Base-by-base conservation (phyloP, 2,113 vertebrate genomes). In the Calypte anna region DNA sequence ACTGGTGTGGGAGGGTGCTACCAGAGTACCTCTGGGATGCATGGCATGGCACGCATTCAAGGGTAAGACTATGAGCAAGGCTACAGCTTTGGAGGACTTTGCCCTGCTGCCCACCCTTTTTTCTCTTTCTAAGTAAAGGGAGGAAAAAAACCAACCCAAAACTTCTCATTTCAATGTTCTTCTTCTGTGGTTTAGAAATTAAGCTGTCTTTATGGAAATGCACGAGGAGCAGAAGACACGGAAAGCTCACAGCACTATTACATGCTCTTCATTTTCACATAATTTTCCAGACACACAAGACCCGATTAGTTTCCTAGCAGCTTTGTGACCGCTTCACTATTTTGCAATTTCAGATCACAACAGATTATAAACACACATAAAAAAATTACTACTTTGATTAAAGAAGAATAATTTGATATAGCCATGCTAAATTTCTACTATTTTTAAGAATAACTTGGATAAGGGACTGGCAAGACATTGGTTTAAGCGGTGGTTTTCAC, bases 11-110 rank as follows among this genome's bases (percentile, higher is more conserved):
- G 69, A 58, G n/a, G 57, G 1, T 7, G 12, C 22, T 54, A 48
- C 12, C 23, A 59, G n/a, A 61, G 1, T 12, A 77, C 21, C n/a
- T 58, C 53, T 69, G 74, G 57, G 18, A 86, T 0, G 2, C 16
- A 7, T 1, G 9, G 3, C 27, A 61, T 1, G 12, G 70, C 13
- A 43, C 0, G 5, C 24, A 3, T 38, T 82, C 30, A 53, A 12
- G 51, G 62, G 9, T 15, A 57, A 21, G 50, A 11, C 74, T 66
- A 31, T 4, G 17, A 76, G 10, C 28, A 53, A 63, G 50, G 23
- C 12, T 7, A 9, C 10, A 17, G 22, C 53, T 81, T 36, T n/a
- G 25, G 64, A 77, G 44, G 8, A 46, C 59, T 51, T 30, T 10
- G 14, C 17, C 15, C 14, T 66, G n/a, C n/a, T 8, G 7, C 8